These are phyloP conservation scores for Sminthopsis crassicaudata DNA, from an alignment of 2,113 vertebrate species.

Conservation along the genomic window DNA sequence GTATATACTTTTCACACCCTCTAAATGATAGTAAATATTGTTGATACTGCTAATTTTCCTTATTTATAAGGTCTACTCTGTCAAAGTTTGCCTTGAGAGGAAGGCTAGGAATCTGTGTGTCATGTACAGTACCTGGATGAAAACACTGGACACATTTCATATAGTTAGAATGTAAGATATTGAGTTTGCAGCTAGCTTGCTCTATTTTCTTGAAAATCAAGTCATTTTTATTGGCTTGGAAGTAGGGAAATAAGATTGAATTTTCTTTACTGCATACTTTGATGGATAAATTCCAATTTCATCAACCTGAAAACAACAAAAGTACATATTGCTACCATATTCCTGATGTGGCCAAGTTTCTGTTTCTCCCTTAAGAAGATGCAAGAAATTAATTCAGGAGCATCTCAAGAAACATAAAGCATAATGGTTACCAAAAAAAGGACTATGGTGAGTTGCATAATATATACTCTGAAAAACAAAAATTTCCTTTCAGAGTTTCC, in stretches of 20 bases:
- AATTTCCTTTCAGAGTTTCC: not conserved
- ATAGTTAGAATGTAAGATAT: not conserved
- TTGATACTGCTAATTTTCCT: not conserved
- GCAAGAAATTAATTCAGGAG: not conserved
- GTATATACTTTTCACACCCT: not conserved
- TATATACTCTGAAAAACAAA: not conserved
- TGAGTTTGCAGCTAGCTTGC: not conserved
- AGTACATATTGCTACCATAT: not conserved
- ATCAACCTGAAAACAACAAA: not conserved
- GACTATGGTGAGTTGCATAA: not conserved
- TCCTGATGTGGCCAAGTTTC: not conserved
- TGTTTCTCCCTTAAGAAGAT: not conserved
- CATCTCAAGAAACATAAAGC: not conserved
- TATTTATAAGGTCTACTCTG: not conserved
- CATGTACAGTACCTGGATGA: not conserved
- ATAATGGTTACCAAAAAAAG: not conserved
- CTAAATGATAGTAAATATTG: not conserved
- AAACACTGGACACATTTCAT: not conserved
- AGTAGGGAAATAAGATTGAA: not conserved
- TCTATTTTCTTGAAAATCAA: not conserved
- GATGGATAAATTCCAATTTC: not conserved
- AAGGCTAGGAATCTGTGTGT: not conserved
- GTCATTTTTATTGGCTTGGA: not conserved
- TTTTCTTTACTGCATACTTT: constrained; percentile 3
- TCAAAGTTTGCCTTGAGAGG: not conserved